Evolutionary conservation across 2,888 invertebrate genomes (phyloP), one percentile per base, ranked within the genome.

Genomic region (Drosophila infuscata): DNA sequence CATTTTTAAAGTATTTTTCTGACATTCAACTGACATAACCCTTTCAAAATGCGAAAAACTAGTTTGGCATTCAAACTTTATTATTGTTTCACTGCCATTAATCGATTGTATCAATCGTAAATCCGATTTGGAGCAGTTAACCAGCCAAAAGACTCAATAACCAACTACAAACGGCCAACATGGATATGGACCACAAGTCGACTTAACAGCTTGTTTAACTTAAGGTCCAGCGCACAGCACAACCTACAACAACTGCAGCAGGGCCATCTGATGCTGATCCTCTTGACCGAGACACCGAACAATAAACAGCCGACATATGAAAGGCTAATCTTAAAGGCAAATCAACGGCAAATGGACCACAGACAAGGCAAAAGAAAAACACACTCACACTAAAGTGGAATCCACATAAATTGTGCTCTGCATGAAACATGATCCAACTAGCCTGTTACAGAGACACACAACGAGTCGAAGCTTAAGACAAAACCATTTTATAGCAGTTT

Each of bases 391-490:
- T 41, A n/a, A 32, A 46, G 54, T 59, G 49, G 38, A 63, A 59
- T 57, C 59, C 65, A 68, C 64, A 65, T 79, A 79, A 76, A 88
- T 74, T 82, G 83, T 81, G 76, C 71, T 66, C 66, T 81, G 74
- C 85, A 85, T 89, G 88, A 82, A 81, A 81, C 88, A 84, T 84
- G 88, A 85, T 74, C 88, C 59, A 54, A 56, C 71, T 66, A 71
- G 56, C 49, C n/a, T 46, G 25, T 43, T 25, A 35, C 49, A 29
- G 29, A 48, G 8, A 63, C 30, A 51, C 46, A 48, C 53, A 63
- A 33, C 48, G 57, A 71, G 53, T 32, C 32, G 43, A 30, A 51
- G 59, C 69, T 59, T 72, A 70, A 82, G 79, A 76, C 74, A 77
- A 74, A 77, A 70, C 66, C 83, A 76, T 81, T 86, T 86, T 79